These are phyloP conservation scores for Linyphia triangularis DNA, from an alignment of 2,888 invertebrate species.

Conservation along the genomic window DNA sequence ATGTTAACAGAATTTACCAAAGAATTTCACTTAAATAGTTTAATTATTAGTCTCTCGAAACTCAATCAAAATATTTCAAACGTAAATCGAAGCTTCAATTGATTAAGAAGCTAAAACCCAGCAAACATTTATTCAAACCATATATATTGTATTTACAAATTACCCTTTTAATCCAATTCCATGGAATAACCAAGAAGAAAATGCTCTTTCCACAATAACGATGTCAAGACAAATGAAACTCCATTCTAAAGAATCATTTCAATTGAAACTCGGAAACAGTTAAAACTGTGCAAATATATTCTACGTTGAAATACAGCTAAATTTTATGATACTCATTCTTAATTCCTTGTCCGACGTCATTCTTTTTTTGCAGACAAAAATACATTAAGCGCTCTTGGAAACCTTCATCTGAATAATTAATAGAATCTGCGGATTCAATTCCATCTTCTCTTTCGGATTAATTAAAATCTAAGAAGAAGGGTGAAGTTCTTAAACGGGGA, in stretches of 20 bases:
- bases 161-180: background rate
- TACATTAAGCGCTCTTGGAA: background rate
- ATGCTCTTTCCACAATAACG: background rate
- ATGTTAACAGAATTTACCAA: too few relatives aligned
- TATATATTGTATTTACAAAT: too few relatives aligned
- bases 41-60: background rate
- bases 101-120: too few relatives aligned
- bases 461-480: background rate
- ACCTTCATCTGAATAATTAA: background rate
- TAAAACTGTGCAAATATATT: background rate
- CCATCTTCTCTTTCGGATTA: background rate
- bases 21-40: background rate
- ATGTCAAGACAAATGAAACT: background rate
- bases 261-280: background rate
- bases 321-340: background rate
- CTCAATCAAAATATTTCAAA: background rate
- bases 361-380: background rate
- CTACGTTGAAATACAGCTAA: background rate
- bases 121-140: background rate
- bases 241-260: background rate
- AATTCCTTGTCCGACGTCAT: background rate
- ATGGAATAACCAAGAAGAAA: background rate
- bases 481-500: background rate
- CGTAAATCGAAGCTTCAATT: background rate
- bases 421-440: background rate